Conservation (phyloP, 2,113 vertebrate genomes). For the Muntiacus muntjak region DNA sequence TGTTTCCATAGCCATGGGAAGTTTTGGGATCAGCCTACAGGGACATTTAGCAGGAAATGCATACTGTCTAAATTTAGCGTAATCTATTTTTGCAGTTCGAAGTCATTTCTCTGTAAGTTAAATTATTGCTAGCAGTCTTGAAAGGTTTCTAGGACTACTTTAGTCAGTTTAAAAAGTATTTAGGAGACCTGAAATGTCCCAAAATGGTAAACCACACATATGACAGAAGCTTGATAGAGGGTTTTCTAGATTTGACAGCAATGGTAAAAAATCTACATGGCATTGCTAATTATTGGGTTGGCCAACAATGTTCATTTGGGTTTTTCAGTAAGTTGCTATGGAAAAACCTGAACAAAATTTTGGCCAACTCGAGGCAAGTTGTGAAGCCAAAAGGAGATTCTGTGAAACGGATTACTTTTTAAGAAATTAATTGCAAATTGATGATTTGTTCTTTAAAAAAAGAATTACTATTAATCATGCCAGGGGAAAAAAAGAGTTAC, state of each 20-base stretch:
- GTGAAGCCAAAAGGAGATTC: background rate
- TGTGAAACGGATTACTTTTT: background rate
- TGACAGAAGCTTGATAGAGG: background rate
- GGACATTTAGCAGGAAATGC: background rate
- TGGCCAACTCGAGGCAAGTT: background rate
- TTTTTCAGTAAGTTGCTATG: background rate
- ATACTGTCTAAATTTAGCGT: background rate
- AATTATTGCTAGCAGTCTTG: background rate
- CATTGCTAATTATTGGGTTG: background rate
- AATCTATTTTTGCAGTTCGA: background rate
- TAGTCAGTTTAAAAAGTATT: background rate
- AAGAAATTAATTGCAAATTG: background rate
- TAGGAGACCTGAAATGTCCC: background rate
- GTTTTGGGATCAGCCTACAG: background rate
- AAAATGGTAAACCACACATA: background rate
- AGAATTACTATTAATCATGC: background rate
- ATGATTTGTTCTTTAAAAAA: background rate
- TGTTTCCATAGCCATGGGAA: background rate
- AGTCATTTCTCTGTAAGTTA: background rate
- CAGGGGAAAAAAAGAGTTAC: background rate
- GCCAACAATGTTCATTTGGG: background rate
- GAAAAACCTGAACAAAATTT: background rate
- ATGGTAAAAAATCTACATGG: background rate
- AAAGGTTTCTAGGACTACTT: background rate
- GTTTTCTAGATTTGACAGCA: background rate